phyloP scores from a whole-genome alignment of 2,113 vertebrate species.

The Cygnus buccinator region DNA sequence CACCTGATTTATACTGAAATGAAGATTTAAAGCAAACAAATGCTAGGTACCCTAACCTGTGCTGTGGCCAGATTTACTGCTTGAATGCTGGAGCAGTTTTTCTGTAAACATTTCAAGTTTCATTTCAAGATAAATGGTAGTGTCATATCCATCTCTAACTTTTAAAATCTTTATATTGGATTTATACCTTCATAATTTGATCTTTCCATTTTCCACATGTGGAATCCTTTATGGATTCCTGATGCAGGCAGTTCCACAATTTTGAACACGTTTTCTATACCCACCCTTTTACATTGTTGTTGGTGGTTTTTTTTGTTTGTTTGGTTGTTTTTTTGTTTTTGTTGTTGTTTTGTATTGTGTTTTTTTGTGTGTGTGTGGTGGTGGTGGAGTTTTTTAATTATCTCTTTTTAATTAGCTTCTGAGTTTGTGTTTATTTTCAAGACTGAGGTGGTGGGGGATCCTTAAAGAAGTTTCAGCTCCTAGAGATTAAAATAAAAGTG shows the following conservation, averaged over 20 bases:
- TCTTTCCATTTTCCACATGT: neutral
- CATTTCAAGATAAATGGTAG: neutral
- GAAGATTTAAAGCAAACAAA: neutral
- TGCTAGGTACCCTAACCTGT: rapidly evolving
- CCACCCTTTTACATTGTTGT: neutral
- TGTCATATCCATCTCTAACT: neutral
- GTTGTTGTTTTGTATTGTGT: too few relatives aligned
- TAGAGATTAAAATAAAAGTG: neutral
- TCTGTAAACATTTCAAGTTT: neutral
- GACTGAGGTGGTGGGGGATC: neutral
- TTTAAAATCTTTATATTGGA: neutral
- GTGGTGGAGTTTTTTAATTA: too few relatives aligned
- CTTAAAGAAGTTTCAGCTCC: neutral
- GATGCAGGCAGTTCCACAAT: neutral
- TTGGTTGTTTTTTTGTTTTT: neutral
- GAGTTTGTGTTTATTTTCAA: neutral
- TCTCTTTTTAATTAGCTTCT: neutral
- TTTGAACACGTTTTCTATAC: neutral
- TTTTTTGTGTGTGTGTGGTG: too few relatives aligned
- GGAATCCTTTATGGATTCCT: neutral
- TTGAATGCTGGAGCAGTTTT: neutral
- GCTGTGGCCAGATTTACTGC: neutral
- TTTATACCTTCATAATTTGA: neutral
- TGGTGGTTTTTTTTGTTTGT: neutral
- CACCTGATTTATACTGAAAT: neutral